phyloP scores from a whole-genome alignment of 2,113 vertebrate genomes.

The Epinephelus lanceolatus region DNA sequence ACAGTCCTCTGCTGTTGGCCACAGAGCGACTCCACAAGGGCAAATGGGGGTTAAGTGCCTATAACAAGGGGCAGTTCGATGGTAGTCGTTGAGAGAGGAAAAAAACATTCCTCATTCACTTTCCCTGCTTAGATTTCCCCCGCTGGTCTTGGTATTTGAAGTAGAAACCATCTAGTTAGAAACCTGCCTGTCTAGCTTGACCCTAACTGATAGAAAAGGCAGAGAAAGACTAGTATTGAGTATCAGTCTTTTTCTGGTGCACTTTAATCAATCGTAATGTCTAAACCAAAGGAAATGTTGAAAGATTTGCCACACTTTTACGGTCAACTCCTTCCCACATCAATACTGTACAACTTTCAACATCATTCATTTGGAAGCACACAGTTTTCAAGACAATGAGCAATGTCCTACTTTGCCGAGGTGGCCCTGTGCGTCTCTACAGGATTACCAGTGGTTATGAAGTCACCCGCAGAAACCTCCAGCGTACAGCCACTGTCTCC shows the following conservation, averaged over 20 bases:
- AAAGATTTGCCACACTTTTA: constrained; percentile 2
- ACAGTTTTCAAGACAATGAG: not conserved
- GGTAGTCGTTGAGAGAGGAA: constrained; percentile 14
- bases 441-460: constrained; percentile 29
- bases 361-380: not conserved
- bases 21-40: constrained; percentile 40
- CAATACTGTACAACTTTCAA: not conserved
- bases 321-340: not conserved
- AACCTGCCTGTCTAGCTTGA: not conserved
- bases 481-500: constrained; percentile 16
- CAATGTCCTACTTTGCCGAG: not conserved
- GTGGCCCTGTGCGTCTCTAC: not conserved
- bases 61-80: constrained; percentile 43
- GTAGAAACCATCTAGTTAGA: constrained; percentile 17
- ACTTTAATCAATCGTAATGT: constrained; percentile 2
- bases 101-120: constrained; percentile 33
- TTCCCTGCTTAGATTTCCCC: constrained; percentile 33
- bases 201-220: not conserved
- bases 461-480: constrained; percentile 18
- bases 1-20: constrained; percentile 38
- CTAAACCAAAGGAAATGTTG: not conserved
- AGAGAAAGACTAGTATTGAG: not conserved
- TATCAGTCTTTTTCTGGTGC: not conserved
- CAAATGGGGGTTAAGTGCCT: constrained; percentile 60
- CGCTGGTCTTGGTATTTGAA: constrained; percentile 21